Percentiles rank a stretch among this genome's conserved stretches.
Evolutionary conservation across 2,113 vertebrate genomes (phyloP).

Genomic region (Calypte anna): DNA sequence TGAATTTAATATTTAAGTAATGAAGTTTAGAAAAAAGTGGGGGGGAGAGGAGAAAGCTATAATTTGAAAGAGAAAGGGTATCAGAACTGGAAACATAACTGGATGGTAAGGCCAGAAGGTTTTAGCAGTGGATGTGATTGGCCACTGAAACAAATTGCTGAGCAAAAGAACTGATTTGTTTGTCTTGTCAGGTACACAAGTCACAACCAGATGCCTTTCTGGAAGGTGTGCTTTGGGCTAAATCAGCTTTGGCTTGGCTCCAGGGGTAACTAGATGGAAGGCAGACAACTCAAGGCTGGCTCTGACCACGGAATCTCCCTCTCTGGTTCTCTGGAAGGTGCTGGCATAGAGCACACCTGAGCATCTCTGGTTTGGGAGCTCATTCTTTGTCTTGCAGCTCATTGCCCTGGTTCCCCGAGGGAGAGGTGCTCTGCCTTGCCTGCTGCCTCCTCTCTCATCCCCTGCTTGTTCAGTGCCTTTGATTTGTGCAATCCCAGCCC

Average conservation of each 20-base stretch:
- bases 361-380: background rate
- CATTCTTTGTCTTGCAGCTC: background rate
- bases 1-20: background rate
- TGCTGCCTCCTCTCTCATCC: background rate
- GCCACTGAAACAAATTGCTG: background rate
- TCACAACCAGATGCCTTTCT: background rate
- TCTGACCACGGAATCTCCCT: background rate
- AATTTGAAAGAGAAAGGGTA: background rate
- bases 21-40: background rate
- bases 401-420: background rate
- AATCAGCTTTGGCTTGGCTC: background rate
- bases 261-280: background rate
- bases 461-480: background rate
- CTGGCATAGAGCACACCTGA: accelerated
- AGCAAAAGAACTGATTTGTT: background rate
- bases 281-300: background rate
- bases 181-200: background rate
- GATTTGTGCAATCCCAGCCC: background rate
- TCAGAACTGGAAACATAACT: background rate
- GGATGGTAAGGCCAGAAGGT: background rate
- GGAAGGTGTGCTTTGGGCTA: background rate
- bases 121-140: background rate
- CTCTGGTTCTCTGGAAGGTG: background rate
- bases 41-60: background rate
- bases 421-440: background rate